A percentile compares a stretch with the other conserved stretches of the same genome.
Conservation (phyloP, 1,140 invertebrate genomes). For the Achatina immaculata region DNA sequence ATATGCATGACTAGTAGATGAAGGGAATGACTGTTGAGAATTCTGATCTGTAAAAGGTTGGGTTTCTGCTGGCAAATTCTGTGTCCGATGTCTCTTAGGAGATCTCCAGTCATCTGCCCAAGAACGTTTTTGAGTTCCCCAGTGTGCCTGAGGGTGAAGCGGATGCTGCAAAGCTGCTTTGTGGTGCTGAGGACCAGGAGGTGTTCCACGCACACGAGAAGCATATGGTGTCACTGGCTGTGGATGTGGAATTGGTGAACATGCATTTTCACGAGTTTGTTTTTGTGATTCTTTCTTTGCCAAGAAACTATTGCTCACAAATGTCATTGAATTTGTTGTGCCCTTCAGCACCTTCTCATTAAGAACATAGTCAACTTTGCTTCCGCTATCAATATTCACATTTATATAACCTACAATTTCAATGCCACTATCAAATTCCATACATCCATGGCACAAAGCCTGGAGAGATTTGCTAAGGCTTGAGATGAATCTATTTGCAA, state of each 20-base stretch:
- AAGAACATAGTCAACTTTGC: constrained; percentile 44
- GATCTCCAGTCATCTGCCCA: constrained; percentile 36
- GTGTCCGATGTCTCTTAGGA: constrained; percentile 11
- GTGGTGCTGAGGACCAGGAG: background rate
- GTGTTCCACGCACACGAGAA: constrained; percentile 1
- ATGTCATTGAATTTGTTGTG: constrained; percentile 42
- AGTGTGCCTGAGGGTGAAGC: constrained; percentile 23
- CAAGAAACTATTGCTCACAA: constrained; percentile 46
- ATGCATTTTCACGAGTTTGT: constrained; percentile 15
- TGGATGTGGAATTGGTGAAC: constrained; percentile 5
- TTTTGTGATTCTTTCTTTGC: constrained; percentile 34
- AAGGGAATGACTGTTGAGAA: background rate
- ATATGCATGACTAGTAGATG: background rate
- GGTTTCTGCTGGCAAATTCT: background rate
- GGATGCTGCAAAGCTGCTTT: constrained; percentile 9
- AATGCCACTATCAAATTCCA: constrained; percentile 45
- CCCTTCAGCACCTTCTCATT: constrained; percentile 47
- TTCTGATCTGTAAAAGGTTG: constrained; percentile 16
- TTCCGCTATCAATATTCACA: constrained; percentile 42
- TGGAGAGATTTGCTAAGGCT: constrained; percentile 45
- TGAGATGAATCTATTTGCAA: constrained; percentile 41
- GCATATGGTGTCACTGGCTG: background rate
- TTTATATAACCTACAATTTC: constrained; percentile 46
- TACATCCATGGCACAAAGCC: constrained; percentile 44
- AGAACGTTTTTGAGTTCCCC: constrained; percentile 21